A percentile compares a stretch with the other conserved stretches of the same genome.
These are phyloP conservation scores for Girardia tigrina DNA, from an alignment of 2,888 invertebrate species.

Conservation along the genomic window DNA sequence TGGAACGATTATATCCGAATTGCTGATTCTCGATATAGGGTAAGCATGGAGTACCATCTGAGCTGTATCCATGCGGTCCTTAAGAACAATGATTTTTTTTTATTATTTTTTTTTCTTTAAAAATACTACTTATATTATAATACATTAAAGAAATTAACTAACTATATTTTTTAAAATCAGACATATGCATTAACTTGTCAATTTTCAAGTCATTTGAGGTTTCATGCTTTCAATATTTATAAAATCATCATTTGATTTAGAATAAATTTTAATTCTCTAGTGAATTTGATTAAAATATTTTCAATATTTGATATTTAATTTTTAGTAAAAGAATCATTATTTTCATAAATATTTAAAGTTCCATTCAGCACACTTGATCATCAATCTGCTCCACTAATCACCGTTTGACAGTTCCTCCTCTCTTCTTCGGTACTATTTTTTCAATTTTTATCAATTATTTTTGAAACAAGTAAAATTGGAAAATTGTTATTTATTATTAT, in stretches of 20 bases:
- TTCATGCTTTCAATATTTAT: conserved; percentile 23
- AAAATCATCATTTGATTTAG: conserved; percentile 15
- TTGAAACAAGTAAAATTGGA: neutral
- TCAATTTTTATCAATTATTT: neutral
- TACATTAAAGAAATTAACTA: conserved; percentile 20
- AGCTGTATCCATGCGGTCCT: conserved; percentile 31
- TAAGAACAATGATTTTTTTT: neutral
- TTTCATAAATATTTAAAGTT: neutral
- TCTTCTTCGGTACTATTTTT: neutral
- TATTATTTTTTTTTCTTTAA: neutral
- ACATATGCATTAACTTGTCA: conserved; percentile 20
- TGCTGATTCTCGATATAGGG: conserved; percentile 33
- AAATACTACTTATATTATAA: conserved; percentile 10
- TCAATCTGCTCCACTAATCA: conserved; percentile 17
- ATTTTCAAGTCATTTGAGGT: conserved; percentile 13
- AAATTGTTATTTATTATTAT: conserved; percentile 4
- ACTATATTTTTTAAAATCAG: conserved; percentile 16
- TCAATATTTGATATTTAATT: neutral
- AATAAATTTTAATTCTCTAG: conserved; percentile 16
- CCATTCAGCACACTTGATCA: neutral
- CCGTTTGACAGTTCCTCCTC: neutral
- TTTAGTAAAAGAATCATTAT: neutral
- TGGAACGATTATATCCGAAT: conserved; percentile 25
- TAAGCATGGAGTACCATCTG: conserved; percentile 28
- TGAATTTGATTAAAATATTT: conserved; percentile 5